Conservation (phyloP, 2,888 invertebrate species). For the Melitaea athalia region DNA sequence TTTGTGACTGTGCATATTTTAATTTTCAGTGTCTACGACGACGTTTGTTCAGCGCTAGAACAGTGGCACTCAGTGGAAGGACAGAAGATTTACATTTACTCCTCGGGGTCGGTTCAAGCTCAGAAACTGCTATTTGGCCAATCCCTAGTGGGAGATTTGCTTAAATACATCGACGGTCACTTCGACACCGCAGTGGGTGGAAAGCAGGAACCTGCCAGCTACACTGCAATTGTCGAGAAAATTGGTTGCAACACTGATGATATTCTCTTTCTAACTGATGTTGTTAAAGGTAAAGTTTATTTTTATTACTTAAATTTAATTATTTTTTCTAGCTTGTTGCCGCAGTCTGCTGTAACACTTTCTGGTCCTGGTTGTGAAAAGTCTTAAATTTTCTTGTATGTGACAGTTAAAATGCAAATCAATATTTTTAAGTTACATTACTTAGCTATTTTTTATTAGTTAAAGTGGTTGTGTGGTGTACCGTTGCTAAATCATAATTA, state of each 20-base stretch:
- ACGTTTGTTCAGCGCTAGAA: slow-evolving; percentile 89
- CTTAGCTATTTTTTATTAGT: too few species aligned
- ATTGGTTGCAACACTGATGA: slow-evolving; percentile 85
- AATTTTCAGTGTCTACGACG: slow-evolving; percentile 90
- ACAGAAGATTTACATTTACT: slow-evolving; percentile 90
- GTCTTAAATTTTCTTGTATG: too few species aligned
- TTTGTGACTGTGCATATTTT: too few species aligned
- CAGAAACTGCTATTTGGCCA: slow-evolving; percentile 93
- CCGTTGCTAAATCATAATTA: too few species aligned
- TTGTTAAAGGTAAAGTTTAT: slow-evolving; percentile 84
- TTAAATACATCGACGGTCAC: slow-evolving; percentile 87
- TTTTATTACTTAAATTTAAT: too few species aligned
- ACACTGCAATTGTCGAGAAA: slow-evolving; percentile 87
- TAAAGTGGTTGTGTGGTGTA: too few species aligned
- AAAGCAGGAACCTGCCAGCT: slow-evolving; percentile 90
- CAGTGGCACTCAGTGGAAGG: slow-evolving; percentile 86
- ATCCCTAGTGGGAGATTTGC: slow-evolving; percentile 89
- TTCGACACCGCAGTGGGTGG: slow-evolving; percentile 94
- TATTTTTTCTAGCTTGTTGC: too few species aligned
- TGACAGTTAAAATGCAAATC: too few species aligned
- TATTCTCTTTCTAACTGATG: slow-evolving; percentile 93
- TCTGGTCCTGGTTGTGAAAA: too few species aligned
- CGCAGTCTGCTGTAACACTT: too few species aligned
- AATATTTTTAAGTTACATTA: too few species aligned
- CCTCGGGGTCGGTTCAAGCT: slow-evolving; percentile 95